These are phyloP conservation scores for Syngnathus typhle DNA, from an alignment of 2,113 vertebrate genomes.

Conservation along the genomic window DNA sequence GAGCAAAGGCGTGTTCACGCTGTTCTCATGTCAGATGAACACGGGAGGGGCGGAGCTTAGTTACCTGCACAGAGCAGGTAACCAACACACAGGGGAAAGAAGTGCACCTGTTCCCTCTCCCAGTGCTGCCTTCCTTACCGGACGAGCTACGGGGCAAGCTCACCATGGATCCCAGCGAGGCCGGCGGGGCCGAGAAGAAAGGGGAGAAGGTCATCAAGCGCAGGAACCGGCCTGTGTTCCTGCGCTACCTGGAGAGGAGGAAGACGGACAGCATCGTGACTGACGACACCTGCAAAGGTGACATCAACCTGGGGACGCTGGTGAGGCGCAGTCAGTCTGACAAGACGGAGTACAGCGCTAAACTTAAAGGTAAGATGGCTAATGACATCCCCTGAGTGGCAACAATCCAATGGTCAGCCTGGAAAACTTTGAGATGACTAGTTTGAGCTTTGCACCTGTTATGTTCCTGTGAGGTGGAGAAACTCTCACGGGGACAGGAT, in stretches of 20 bases:
- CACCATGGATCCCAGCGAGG: constrained; percentile 72
- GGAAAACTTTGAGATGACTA: not conserved
- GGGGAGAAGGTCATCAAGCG: constrained; percentile 71
- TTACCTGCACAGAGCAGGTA: constrained; percentile 71
- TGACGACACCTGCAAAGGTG: constrained; percentile 63
- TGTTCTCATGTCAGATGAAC: constrained; percentile 73
- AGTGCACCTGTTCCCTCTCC: constrained; percentile 70
- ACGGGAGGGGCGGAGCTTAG: constrained; percentile 72
- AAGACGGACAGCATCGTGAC: constrained; percentile 84
- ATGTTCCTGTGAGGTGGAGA: constrained; percentile 64
- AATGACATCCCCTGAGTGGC: constrained; percentile 48
- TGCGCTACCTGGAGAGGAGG: constrained; percentile 87
- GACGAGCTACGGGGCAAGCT: constrained; percentile 11
- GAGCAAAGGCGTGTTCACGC: constrained; percentile 24
- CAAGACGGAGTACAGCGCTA: constrained; percentile 91
- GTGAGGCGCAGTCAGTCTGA: constrained; percentile 92
- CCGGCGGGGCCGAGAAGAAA: constrained; percentile 56
- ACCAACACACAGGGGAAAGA: constrained; percentile 66
- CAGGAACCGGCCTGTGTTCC: constrained; percentile 77
- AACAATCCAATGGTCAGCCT: constrained; percentile 31
- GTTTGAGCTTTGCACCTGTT: constrained; percentile 62
- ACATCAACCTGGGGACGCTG: constrained; percentile 75
- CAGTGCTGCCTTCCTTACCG: constrained; percentile 36
- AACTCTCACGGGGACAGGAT: constrained; percentile 68
- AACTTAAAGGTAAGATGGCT: constrained; percentile 84